These are phyloP conservation scores for Linnaemya vulpina DNA, from an alignment of 2,888 invertebrate species.

Conservation along the genomic window DNA sequence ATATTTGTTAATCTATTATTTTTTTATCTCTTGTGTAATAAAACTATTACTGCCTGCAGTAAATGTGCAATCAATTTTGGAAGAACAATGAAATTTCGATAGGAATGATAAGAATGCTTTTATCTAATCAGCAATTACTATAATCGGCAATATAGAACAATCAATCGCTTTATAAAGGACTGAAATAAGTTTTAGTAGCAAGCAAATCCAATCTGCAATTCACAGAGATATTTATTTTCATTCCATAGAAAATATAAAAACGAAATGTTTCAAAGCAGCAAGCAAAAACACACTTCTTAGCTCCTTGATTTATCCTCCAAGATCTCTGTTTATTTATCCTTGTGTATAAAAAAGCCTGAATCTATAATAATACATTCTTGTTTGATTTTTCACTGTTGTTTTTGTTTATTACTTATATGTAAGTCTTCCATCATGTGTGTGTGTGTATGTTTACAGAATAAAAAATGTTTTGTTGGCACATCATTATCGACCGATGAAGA, in stretches of 20 bases:
- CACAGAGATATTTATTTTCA: neutral
- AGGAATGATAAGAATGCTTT: neutral
- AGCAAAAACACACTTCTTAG: neutral
- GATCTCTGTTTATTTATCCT: neutral
- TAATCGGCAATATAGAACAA: neutral
- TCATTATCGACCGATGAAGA: neutral
- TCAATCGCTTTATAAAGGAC: neutral
- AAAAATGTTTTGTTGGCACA: conserved; percentile 25
- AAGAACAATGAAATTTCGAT: conserved; percentile 2
- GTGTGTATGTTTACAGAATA: neutral
- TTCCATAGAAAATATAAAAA: neutral
- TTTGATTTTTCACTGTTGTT: neutral
- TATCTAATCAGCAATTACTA: conserved; percentile 10
- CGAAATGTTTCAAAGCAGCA: neutral
- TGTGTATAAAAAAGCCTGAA: neutral
- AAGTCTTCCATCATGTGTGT: no score
- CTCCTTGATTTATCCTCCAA: neutral
- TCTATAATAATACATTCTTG: neutral
- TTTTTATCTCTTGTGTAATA: neutral
- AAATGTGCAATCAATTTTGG: conserved; percentile 12
- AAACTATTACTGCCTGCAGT: neutral
- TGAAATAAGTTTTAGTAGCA: neutral
- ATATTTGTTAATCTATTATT: neutral
- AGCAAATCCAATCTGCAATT: neutral
- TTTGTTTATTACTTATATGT: neutral